A percentile compares a stretch with the other conserved stretches of the same genome.
Evolutionary conservation across 2,888 invertebrate species (phyloP).

Genomic region (Drosophila parthenogenetica): DNA sequence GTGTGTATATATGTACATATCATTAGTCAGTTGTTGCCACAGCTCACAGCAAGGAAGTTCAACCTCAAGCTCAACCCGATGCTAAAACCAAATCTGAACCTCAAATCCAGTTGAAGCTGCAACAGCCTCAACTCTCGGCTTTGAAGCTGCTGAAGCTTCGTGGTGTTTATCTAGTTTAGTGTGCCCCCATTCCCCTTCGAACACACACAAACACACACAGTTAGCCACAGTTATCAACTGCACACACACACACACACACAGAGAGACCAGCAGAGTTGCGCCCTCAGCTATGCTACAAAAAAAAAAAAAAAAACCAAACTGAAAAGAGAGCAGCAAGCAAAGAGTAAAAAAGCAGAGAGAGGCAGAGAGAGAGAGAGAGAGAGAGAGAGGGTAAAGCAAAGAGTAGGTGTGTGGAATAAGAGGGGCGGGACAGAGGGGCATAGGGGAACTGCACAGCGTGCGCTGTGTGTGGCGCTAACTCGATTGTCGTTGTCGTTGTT

Average conservation of each 20-base stretch:
- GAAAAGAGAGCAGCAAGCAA: constrained; percentile 24
- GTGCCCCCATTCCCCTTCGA: constrained; percentile 11
- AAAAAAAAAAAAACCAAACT: constrained; percentile 41
- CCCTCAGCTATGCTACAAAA: constrained; percentile 37
- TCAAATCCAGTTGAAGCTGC: constrained; percentile 22
- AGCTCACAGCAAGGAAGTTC: constrained; percentile 25
- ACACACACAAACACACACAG: constrained; percentile 2
- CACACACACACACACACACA: constrained; percentile 31
- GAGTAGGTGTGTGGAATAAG: not conserved
- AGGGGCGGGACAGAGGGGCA: not conserved
- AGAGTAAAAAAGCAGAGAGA: not conserved
- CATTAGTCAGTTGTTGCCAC: constrained; percentile 66
- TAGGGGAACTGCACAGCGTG: constrained; percentile 12
- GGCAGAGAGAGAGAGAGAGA: too few relatives aligned
- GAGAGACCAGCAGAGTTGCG: constrained; percentile 9
- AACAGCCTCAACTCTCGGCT: constrained; percentile 38
- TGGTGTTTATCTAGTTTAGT: constrained; percentile 75
- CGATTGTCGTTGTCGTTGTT: constrained; percentile 75
- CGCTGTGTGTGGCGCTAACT: constrained; percentile 69
- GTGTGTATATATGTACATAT: constrained; percentile 36
- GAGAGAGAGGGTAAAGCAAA: too few relatives aligned
- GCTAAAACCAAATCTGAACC: constrained; percentile 15
- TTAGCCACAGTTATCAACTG: constrained; percentile 59
- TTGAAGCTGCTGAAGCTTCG: constrained; percentile 50
- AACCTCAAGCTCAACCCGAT: not conserved